Percentiles rank a stretch among this genome's conserved stretches.
Evolutionary conservation across 2,797 vertebrate genomes (phyloP).

Genomic region (Poecilia gillii): DNA sequence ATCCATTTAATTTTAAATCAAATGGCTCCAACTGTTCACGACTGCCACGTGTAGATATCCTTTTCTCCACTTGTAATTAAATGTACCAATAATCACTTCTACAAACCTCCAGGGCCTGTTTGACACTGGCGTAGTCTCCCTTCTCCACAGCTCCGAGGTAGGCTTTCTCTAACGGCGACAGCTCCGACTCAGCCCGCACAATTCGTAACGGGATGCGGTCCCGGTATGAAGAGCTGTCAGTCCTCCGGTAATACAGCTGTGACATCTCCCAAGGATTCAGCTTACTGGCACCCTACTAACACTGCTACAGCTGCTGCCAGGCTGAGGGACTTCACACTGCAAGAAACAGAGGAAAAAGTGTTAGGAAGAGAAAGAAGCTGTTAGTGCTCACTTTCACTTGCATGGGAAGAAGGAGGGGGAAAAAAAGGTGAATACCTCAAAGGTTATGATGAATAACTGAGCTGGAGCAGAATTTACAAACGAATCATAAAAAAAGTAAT

Average conservation of each 20-base stretch:
- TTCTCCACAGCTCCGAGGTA: constrained; percentile 96
- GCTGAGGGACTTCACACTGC: constrained; percentile 44
- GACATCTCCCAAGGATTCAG: constrained; percentile 85
- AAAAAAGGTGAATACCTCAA: neutral
- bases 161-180: constrained; percentile 92
- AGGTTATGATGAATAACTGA: neutral
- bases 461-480: neutral
- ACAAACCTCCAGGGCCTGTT: constrained; percentile 88
- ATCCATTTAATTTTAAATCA: no score
- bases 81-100: neutral
- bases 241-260: constrained; percentile 96
- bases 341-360: constrained; percentile 24
- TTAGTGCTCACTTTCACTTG: constrained; percentile 7
- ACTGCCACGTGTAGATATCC: constrained; percentile 7
- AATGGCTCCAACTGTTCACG: constrained; percentile 61
- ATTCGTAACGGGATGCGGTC: constrained; percentile 97
- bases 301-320: constrained; percentile 64
- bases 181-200: constrained; percentile 96
- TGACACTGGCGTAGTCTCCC: constrained; percentile 95
- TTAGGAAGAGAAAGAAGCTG: constrained; percentile 14
- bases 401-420: constrained; percentile 3
- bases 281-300: constrained; percentile 53
- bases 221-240: constrained; percentile 89
- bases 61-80: neutral
- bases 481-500: neutral